A percentile compares a stretch with the other conserved stretches of the same genome.
Evolutionary conservation across 2,113 vertebrate genomes (phyloP).

Genomic region (Panthera leo): DNA sequence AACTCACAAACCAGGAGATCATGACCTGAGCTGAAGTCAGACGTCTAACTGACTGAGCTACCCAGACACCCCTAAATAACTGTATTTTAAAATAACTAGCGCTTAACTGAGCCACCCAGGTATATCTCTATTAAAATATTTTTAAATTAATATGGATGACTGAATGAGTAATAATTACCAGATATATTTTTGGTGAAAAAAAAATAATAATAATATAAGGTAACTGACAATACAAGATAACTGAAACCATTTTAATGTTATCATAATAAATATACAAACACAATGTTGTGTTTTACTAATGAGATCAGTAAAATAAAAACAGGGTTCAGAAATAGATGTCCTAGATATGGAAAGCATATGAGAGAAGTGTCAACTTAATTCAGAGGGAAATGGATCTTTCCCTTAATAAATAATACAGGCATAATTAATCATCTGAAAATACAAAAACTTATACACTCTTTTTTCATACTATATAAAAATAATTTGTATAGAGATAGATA

Average conservation of each 20-base stretch:
- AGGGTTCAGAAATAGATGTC: background rate
- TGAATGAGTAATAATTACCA: background rate
- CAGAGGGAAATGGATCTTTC: background rate
- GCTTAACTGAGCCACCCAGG: too few relatives aligned
- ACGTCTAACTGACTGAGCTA: too few relatives aligned
- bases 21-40: too few relatives aligned
- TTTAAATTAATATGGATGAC: background rate
- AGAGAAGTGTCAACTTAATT: background rate
- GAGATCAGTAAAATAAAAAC: conserved; percentile 26
- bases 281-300: background rate
- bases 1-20: too few relatives aligned
- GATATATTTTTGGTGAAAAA: background rate
- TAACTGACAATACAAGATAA: background rate
- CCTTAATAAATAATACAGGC: background rate
- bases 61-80: too few relatives aligned
- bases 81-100: too few relatives aligned
- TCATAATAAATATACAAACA: background rate
- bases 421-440: conserved; percentile 39
- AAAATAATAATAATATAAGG: background rate
- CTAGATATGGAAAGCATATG: background rate
- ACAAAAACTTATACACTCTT: background rate
- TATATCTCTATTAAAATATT: background rate
- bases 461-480: background rate
- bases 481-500: background rate
- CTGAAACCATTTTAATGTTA: background rate